phyloP scores from a whole-genome alignment of 2,113 vertebrate species.

The Chaetura pelagica region DNA sequence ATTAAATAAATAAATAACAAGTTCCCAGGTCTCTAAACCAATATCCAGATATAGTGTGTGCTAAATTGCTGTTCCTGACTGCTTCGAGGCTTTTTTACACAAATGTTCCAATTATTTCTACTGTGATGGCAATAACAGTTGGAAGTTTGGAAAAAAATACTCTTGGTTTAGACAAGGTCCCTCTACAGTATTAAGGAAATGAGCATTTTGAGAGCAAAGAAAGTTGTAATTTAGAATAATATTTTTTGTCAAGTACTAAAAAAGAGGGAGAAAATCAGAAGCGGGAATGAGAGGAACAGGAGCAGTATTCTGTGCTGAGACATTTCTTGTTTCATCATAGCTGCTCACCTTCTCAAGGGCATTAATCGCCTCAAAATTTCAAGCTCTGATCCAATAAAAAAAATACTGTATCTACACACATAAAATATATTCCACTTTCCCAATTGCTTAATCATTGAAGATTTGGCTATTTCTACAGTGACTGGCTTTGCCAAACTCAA shows the following conservation, averaged over 20 bases:
- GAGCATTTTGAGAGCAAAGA: slow-evolving; percentile 30
- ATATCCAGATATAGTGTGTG: neutral
- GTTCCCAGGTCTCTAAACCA: slow-evolving; percentile 34
- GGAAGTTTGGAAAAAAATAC: neutral
- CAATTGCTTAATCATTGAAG: slow-evolving; percentile 30
- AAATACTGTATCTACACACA: neutral
- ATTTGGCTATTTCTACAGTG: neutral
- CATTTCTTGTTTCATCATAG: neutral
- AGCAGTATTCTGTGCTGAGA: neutral
- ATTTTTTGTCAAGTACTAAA: slow-evolving; percentile 22
- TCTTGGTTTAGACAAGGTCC: slow-evolving; percentile 29
- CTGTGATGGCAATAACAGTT: slow-evolving; percentile 50
- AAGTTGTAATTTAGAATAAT: neutral
- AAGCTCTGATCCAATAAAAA: neutral
- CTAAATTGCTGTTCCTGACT: slow-evolving; percentile 37
- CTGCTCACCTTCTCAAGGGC: slow-evolving; percentile 11
- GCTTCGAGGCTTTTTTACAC: slow-evolving; percentile 13
- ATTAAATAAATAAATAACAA: neutral
- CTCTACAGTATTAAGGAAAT: slow-evolving; percentile 51
- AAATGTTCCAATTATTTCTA: slow-evolving; percentile 43
- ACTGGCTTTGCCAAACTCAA: neutral
- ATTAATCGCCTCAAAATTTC: slow-evolving; percentile 23
- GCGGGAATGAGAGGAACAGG: slow-evolving; percentile 1
- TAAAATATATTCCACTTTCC: neutral
- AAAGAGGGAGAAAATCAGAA: neutral